Evolutionary conservation across 2,113 vertebrate species (phyloP).

Genomic region (Xiphophorus maculatus): DNA sequence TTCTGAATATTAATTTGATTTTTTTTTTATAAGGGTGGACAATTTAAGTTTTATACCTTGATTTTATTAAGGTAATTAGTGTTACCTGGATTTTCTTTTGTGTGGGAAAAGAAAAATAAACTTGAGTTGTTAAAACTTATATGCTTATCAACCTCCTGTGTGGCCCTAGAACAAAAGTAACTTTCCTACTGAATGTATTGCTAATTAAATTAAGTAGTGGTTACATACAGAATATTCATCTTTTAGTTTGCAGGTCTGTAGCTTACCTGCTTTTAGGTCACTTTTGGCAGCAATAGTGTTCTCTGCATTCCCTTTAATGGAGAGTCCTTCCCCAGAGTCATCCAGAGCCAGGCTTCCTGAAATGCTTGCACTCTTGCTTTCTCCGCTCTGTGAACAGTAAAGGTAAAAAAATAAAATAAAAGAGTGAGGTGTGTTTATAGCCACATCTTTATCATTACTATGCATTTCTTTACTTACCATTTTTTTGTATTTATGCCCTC

Average conservation of each 20-base stretch:
- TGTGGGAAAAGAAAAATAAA: too few species aligned
- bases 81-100: too few species aligned
- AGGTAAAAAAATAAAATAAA: not conserved
- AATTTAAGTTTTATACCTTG: too few species aligned
- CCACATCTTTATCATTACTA: not conserved
- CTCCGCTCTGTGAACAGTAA: slow-evolving; percentile 48
- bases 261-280: slow-evolving; percentile 64
- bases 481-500: slow-evolving; percentile 49
- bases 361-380: slow-evolving; percentile 31
- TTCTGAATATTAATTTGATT: too few species aligned
- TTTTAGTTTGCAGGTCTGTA: not conserved
- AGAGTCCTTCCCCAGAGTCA: slow-evolving; percentile 46
- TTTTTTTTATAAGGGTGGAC: too few species aligned
- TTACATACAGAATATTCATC: not conserved
- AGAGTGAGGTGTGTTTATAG: not conserved
- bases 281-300: slow-evolving; percentile 28
- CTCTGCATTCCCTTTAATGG: slow-evolving; percentile 56
- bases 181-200: too few species aligned
- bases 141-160: too few species aligned
- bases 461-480: slow-evolving; percentile 50
- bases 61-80: too few species aligned
- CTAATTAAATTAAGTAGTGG: not conserved
- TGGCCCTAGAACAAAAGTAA: too few species aligned
- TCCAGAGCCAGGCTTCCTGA: slow-evolving; percentile 62
- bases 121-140: too few species aligned